Evolutionary conservation across 1,140 invertebrate genomes (phyloP), one percentile per base, ranked within the genome.

Genomic region (Bicyclus anynana): DNA sequence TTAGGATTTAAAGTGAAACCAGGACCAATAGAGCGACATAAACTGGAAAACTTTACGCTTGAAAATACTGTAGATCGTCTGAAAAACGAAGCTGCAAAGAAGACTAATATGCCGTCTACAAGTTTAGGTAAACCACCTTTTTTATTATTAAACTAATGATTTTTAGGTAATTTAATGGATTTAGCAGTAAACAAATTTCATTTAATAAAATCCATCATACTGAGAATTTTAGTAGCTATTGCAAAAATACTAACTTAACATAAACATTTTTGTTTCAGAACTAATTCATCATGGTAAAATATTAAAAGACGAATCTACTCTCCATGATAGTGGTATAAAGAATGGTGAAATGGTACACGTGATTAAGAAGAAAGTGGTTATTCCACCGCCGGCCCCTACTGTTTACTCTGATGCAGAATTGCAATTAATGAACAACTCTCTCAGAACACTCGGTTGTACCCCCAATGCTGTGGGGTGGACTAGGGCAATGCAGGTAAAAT

Each of bases 291-390:
- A 86, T 72, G 85, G 85, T 9, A 86, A 87, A 67, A 83, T 88
- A 52, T 67, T 88, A 5, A 80, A 79, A 54, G 82, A 79, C 46
- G 64, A 73, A 23, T 47, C 51, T 4, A 83, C 83, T 12, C 69
- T 88, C 2, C 64, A 68, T 54, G 80, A 85, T 27, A 75, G 77
- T 70, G 85, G 85, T 14, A 67, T 88, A 0, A 86, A 84, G 44
- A 75, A 40, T 75, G 85, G 85, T 49, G 85, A 88, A 53, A 88
- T 86, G 83, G 67, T 88, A 4, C 85, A 88, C 70, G 80, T 88
- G 13, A 69, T 88, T 0, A 88, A 86, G 56, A 88, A 85, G 51
- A 88, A 86, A 49, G 50, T 65, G 4, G 65, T 67, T 9, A 29
- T 64, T 9, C 46, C 67, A 0, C 54, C 74, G 1, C 33, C 68